Evolutionary conservation across 2,888 invertebrate species (phyloP), one percentile per base, ranked within the genome.

Genomic region (Dicranocentrus wangi): DNA sequence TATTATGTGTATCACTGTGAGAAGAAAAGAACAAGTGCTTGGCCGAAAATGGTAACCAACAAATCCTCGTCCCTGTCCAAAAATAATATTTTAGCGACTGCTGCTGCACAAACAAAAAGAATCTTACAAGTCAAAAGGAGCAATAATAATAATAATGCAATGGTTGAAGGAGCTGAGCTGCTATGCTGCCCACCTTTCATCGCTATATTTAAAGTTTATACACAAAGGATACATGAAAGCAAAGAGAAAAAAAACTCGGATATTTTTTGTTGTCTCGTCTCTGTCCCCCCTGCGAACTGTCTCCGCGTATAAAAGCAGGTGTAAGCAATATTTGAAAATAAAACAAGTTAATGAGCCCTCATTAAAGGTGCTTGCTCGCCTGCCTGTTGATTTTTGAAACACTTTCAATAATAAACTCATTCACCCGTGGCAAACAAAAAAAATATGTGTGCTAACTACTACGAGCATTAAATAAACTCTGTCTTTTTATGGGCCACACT

Each of bases 161-260:
- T 13, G 43, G 47, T 17, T 32, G 7, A 32, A 7, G 10, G 32
- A 32, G 32, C 5, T 55, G 39, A 27, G 7, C 19, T 23, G 10
- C 1, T n/a, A 28, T 17, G 28, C 76, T 43, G 47, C 66, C 68
- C 76, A 76, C 68, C 76, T 47, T 66, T 58, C 68, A 76, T 66
- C 60, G 55, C 58, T 76, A 47, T n/a, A n/a, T 25, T 42, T 39
- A 25, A 75, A 61, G 32, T 39, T 47, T 63, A n/a, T n/a, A n/a
- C n/a, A n/a, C n/a, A n/a, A n/a, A n/a, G n/a, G n/a, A n/a, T n/a
- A n/a, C n/a, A n/a, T n/a, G n/a, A n/a, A n/a, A n/a, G n/a, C n/a
- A n/a, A n/a, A 32, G 32, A 32, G 32, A 32, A 32, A 32, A 10
- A 32, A 32, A 28, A 32, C 5, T 32, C 15, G 3, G 27, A 53